Evolutionary conservation across 2,113 vertebrate species (phyloP), one percentile per base, ranked within the genome.

Genomic region (Nothocercus julius): DNA sequence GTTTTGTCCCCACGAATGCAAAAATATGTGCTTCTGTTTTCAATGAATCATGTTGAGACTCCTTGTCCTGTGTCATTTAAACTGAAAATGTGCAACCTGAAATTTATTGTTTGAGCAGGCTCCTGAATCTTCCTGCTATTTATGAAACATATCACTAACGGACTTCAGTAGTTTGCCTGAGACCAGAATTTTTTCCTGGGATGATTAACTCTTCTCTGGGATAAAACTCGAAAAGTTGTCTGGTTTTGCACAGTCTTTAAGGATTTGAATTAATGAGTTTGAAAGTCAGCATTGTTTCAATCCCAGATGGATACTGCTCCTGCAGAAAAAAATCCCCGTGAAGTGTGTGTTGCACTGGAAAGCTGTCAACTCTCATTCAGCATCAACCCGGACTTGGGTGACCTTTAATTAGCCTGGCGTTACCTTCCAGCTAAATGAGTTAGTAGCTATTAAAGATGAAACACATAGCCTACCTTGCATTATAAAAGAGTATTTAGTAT

Each of bases 391-490:
- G 69, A 88, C 66, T 91, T 0, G 0, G 25, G 67, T 11, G 92
- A 97, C 95, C 94, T 96, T 94, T 97, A 95, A 97, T 97, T 96
- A 97, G 40, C 85, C 83, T 89, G 67, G 53, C 69, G 91, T 78
- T 96, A 82, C 76, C 93, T 84, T 95, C 69, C 89, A 96, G 96
- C 89, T 91, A 94, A 97, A 97, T 87, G 86, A 92, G 61, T 96
- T 96, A 95, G 91, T 90, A 91, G 59, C 59, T 96, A 96, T 95
- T 94, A 94, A 86, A 93, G 87, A 78, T 91, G 90, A 91, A 95
- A 83, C 49, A 70, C 80, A 82, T 85, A 90, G 30, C 18, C 36
- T 91, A 90, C 54, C 70, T 86, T 61, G 51, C 88, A 88, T 92
- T 93, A 58, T 62, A 72, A 96, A 93, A 92, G 67, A 82, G 54